Evolutionary conservation across 2,797 vertebrate species (phyloP), one percentile per base, ranked within the genome.

Genomic region (Fringilla coelebs): DNA sequence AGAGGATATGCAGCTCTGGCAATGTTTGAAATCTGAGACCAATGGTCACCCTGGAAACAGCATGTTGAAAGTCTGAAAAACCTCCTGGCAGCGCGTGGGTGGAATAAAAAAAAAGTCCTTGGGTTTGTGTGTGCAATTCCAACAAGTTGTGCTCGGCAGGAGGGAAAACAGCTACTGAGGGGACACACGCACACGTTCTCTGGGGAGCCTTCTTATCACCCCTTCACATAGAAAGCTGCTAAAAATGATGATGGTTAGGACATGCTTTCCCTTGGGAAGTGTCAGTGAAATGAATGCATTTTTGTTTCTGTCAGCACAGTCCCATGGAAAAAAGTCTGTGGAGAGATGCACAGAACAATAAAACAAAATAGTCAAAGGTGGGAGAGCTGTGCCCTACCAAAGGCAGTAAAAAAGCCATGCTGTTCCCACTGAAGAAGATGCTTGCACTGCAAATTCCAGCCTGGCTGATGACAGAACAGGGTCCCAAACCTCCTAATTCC

Each of bases 11-110:
- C 29, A 84, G 55, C 51, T 91, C 94, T 71, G 87, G 81, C 45
- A 70, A 5, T 67, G 52, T 90, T 90, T 95, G 95, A 94, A 96
- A 94, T 87, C 45, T 86, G 94, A 96, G 92, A 93, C 93, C 82
- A 85, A 54, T 88, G 89, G 88, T 95, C 36, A 6, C 77, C 88
- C 63, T 94, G 94, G 89, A 86, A 96, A 96, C 93, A 79, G 67
- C 58, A 73, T 90, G 80, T 25, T 91, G 60, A 38, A 92, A 92
- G 77, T 43, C 88, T 91, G 63, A 75, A 82, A 94, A 95, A 73
- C 55, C 80, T 94, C 85, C 82, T 81, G 77, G 89, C 77, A 91
- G 67, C 0, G 0, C 0, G 63, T 91, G 93, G 91, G 85, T 87
- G 94, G 88, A 91, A 85, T 52, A 36, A 82, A 86, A 89, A 86